Base-by-base conservation (phyloP, 2,797 vertebrate genomes). In the Enteromius anoplus region DNA sequence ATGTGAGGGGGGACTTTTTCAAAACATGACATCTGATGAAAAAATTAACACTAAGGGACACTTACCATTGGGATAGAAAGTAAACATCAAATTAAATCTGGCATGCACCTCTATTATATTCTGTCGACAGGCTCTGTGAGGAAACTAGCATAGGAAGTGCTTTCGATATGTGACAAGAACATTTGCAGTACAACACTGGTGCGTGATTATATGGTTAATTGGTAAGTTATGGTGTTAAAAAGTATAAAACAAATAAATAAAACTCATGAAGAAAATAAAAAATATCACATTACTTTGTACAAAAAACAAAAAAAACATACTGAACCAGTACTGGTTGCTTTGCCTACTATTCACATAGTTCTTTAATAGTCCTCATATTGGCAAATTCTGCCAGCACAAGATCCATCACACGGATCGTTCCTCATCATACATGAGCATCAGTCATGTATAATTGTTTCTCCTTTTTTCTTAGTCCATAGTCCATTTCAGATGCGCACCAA, bases 111-210 rank as follows among this genome's bases (percentile, higher is more conserved):
- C 72, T 66, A 37, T 49, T 47, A 9, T 53, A 55, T 23, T 84
- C 23, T 42, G 51, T 49, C 12, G 21, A 47, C 79, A 84, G 66
- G 55, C 53, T 26, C 58, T 60, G 73, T 73, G 42, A 91, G 88
- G 90, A 87, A 86, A 88, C 87, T 89, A 90, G 88, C 86, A 87
- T 86, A 88, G 88, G 86, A 90, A 85, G 90, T 87, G 90, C 88
- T 80, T 86, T 75, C 89, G 93, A 94, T 92, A 92, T 93, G 92
- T 88, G 89, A 90, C 81, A 89, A 86, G 84, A 91, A 89, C 88
- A 91, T 91, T 85, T 89, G 90, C 89, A 87, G 80, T 55, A 76
- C 64, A 79, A 83, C 76, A 78, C 5, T n/a, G 82, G 65, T 47
- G 76, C 62, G n/a, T 29, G 60, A 65, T 53, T 85, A 55, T 17